Percentiles rank a stretch among this genome's conserved stretches.
Conservation (phyloP, 2,113 vertebrate species). For the Collichthys lucidus region DNA sequence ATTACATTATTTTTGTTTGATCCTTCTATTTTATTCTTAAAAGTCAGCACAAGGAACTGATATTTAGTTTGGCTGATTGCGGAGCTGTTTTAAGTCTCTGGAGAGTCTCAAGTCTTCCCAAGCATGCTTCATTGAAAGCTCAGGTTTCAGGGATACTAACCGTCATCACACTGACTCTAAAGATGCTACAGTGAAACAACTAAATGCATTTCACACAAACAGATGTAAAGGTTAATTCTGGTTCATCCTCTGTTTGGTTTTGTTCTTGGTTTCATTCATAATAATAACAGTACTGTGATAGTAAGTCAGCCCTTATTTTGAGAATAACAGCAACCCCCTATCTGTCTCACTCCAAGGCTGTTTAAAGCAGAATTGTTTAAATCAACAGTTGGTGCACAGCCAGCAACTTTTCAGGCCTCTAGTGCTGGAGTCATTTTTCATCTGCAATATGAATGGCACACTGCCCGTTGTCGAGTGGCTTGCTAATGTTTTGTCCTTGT, state of each 20-base stretch:
- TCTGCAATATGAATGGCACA: slow-evolving; percentile 16
- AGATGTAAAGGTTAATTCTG: too few relatives aligned
- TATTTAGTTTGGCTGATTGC: neutral
- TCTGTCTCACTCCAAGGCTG: slow-evolving; percentile 21
- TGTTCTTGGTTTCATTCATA: too few relatives aligned
- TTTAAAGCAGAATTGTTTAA: slow-evolving; percentile 30
- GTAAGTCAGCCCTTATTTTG: too few relatives aligned
- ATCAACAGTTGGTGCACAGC: slow-evolving; percentile 32
- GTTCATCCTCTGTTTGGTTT: too few relatives aligned
- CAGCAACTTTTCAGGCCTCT: slow-evolving; percentile 17
- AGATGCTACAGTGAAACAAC: too few relatives aligned
- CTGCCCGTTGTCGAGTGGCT: slow-evolving; percentile 4
- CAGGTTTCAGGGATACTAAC: too few relatives aligned
- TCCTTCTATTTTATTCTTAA: neutral
- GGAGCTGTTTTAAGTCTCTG: too few relatives aligned
- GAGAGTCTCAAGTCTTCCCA: too few relatives aligned
- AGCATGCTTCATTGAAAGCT: too few relatives aligned
- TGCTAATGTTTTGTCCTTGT: slow-evolving; percentile 20
- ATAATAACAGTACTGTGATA: too few relatives aligned
- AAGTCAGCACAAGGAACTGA: neutral
- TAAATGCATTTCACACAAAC: too few relatives aligned
- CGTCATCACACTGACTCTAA: too few relatives aligned
- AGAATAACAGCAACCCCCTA: neutral
- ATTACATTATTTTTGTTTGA: neutral
- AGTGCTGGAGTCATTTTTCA: slow-evolving; percentile 32